Percentiles rank a stretch among this genome's conserved stretches.
These are phyloP conservation scores for Emmelina monodactyla DNA, from an alignment of 2,888 invertebrate species.

Conservation along the genomic window DNA sequence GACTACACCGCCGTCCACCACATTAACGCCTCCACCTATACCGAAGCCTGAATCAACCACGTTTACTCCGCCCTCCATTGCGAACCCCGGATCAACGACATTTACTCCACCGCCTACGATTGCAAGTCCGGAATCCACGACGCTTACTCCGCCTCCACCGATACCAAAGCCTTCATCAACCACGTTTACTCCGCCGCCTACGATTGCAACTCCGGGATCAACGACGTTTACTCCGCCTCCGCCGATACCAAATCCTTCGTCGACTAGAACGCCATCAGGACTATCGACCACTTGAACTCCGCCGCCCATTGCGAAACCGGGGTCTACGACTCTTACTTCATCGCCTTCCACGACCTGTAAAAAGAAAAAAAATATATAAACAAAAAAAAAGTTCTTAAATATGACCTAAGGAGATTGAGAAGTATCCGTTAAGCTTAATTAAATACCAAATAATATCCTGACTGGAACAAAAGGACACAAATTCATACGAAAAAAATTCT, in stretches of 20 bases:
- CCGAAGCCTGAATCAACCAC: slow-evolving; percentile 5
- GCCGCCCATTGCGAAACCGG: no score
- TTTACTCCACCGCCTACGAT: neutral
- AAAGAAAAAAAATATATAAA: no score
- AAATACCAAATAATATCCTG: no score
- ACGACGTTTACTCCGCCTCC: slow-evolving; percentile 14
- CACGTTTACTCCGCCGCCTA: slow-evolving; percentile 13
- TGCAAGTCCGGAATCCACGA: neutral
- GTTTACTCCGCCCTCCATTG: slow-evolving; percentile 3
- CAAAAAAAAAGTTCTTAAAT: no score
- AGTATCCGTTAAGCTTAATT: no score
- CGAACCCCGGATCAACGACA: slow-evolving; percentile 3
- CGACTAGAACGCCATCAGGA: slow-evolving; percentile 1
- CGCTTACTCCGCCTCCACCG: slow-evolving; percentile 8
- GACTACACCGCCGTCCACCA: slow-evolving; percentile 10
- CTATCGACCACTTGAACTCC: slow-evolving; percentile 10
- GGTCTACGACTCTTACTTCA: no score
- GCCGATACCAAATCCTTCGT: slow-evolving; percentile 6
- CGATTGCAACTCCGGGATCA: slow-evolving; percentile 12
- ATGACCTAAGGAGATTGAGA: no score
- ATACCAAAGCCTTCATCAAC: slow-evolving; percentile 12
- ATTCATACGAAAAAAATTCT: no score
- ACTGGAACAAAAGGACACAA: no score
- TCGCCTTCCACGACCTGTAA: neutral
- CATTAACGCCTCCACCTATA: slow-evolving; percentile 10